A percentile compares a stretch with the other conserved stretches of the same genome.
Evolutionary conservation across 2,888 invertebrate species (phyloP).

Genomic region (Cheiracanthium punctorium): DNA sequence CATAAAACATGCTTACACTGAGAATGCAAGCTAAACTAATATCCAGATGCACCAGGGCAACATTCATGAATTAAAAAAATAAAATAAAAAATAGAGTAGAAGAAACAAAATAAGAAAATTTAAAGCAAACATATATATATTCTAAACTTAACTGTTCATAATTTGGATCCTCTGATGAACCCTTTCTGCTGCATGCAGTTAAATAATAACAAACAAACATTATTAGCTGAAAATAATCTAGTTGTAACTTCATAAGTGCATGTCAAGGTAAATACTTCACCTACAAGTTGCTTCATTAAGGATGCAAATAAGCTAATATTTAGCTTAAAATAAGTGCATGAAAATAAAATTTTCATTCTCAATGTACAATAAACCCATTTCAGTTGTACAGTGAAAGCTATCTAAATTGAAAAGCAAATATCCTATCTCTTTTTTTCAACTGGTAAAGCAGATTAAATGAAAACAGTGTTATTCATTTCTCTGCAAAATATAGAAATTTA

Average conservation of each 20-base stretch:
- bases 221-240: neutral
- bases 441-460: too few relatives aligned
- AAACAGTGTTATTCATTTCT: too few relatives aligned
- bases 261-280: too few relatives aligned
- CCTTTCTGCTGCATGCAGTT: slow-evolving; percentile 66
- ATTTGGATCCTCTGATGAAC: slow-evolving; percentile 52
- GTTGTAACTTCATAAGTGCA: neutral
- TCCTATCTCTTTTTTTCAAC: too few relatives aligned
- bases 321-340: too few relatives aligned
- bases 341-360: too few relatives aligned
- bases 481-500: too few relatives aligned
- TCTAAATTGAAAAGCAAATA: too few relatives aligned
- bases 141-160: slow-evolving; percentile 67
- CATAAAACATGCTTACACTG: neutral
- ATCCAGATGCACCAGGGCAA: neutral
- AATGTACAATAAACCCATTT: too few relatives aligned
- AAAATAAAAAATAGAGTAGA: slow-evolving; percentile 4
- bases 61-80: slow-evolving; percentile 11
- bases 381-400: too few relatives aligned
- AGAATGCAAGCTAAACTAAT: slow-evolving; percentile 8
- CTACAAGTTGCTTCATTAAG: too few relatives aligned
- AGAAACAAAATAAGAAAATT: slow-evolving; percentile 1
- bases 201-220: slow-evolving; percentile 49
- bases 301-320: too few relatives aligned
- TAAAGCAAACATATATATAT: slow-evolving; percentile 40